phyloP scores from a whole-genome alignment of 92 coral and sea anemone species.

The Porites lobata region DNA sequence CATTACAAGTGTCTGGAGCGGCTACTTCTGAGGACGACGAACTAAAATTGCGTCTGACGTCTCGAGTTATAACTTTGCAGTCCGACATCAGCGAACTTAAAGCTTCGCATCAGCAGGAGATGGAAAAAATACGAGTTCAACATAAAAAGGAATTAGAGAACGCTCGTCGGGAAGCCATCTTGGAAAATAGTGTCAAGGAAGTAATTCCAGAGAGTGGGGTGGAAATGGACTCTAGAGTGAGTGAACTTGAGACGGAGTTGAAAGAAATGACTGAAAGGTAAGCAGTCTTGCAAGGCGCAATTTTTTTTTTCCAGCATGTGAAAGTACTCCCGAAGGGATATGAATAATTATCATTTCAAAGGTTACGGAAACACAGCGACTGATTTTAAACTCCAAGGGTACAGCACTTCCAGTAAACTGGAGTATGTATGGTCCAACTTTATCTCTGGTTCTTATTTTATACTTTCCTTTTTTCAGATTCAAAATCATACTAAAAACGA shows the following conservation, averaged over 20 bases:
- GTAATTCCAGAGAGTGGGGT: constrained; percentile 75
- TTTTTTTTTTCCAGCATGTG: too few relatives aligned
- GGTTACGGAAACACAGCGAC: too few relatives aligned
- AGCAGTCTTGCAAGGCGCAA: neutral
- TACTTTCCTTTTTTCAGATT: too few relatives aligned
- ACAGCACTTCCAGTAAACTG: too few relatives aligned
- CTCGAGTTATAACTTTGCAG: constrained; percentile 95
- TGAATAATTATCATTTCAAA: too few relatives aligned
- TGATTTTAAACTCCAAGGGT: too few relatives aligned
- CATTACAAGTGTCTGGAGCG: constrained; percentile 81
- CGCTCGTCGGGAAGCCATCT: constrained; percentile 85
- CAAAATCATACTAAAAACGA: too few relatives aligned
- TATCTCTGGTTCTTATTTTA: too few relatives aligned
- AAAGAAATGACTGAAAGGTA: constrained; percentile 85
- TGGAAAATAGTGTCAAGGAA: constrained; percentile 80
- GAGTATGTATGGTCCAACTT: too few relatives aligned
- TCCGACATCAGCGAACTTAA: constrained; percentile 97
- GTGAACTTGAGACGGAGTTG: constrained; percentile 85
- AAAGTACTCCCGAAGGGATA: too few relatives aligned
- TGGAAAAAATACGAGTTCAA: constrained; percentile 76
- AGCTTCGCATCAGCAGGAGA: constrained; percentile 84
- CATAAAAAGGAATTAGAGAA: constrained; percentile 84
- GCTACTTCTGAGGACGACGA: constrained; percentile 88
- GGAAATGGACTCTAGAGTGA: constrained; percentile 79
- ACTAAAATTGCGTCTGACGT: constrained; percentile 87